phyloP scores from a whole-genome alignment of 2,797 vertebrate species.

The Helarctos malayanus region DNA sequence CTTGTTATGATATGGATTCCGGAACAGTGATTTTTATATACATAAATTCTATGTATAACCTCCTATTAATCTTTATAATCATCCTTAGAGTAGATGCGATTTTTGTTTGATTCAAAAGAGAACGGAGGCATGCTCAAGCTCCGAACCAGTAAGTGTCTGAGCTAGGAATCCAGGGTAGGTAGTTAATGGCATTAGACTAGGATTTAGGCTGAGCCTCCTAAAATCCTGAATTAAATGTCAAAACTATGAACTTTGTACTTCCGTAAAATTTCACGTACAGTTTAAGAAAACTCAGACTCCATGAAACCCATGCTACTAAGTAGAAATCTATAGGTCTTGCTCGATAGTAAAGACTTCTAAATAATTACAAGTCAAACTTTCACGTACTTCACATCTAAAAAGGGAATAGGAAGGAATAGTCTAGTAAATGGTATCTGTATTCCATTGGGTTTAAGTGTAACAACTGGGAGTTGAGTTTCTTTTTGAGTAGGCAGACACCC shows the following conservation, averaged over 20 bases:
- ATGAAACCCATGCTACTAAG: neutral
- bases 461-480: slow-evolving; percentile 1
- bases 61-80: slow-evolving; percentile 19
- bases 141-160: neutral
- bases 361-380: slow-evolving; percentile 14
- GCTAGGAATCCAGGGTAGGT: neutral
- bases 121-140: neutral
- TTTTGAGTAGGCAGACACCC: neutral
- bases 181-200: slow-evolving; percentile 33
- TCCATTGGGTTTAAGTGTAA: neutral
- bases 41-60: slow-evolving; percentile 46
- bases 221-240: slow-evolving; percentile 65
- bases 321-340: neutral
- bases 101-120: slow-evolving; percentile 36
- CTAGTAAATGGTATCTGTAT: neutral
- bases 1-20: neutral
- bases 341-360: neutral
- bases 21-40: slow-evolving; percentile 12
- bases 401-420: neutral
- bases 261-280: neutral
- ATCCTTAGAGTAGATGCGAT: neutral
- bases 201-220: slow-evolving; percentile 61
- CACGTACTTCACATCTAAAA: neutral
- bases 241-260: neutral
- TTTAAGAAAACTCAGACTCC: slow-evolving; percentile 13